phyloP scores from a whole-genome alignment of 2,888 invertebrate genomes.

The Notodonta dromedarius region DNA sequence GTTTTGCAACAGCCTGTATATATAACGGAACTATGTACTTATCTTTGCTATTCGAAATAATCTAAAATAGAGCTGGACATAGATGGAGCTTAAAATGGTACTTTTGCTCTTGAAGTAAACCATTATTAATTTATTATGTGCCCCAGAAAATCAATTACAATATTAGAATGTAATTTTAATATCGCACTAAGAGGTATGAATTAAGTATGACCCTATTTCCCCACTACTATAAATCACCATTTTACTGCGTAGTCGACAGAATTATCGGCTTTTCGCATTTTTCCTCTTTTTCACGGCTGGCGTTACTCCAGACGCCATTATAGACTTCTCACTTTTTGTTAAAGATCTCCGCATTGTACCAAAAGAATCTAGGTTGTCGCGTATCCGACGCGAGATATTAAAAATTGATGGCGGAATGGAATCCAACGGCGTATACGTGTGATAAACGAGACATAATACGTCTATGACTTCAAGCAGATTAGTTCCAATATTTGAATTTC shows the following conservation, averaged over 20 bases:
- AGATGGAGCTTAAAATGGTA: too few species aligned
- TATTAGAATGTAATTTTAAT: too few species aligned
- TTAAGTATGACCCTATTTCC: neutral
- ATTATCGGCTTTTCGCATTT: slow-evolving; percentile 6
- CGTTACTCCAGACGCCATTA: slow-evolving; percentile 15
- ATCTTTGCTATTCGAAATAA: too few species aligned
- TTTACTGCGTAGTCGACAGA: slow-evolving; percentile 1
- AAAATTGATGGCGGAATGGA: neutral
- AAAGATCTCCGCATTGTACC: slow-evolving; percentile 5
- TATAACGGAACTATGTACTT: too few species aligned
- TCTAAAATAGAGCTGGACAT: too few species aligned
- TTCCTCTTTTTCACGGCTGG: slow-evolving; percentile 7
- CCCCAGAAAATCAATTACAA: neutral
- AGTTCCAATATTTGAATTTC: too few species aligned
- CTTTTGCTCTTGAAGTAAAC: too few species aligned
- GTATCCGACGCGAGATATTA: slow-evolving; percentile 2
- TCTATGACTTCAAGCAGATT: too few species aligned
- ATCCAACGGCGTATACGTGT: too few species aligned
- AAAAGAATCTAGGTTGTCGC: slow-evolving; percentile 5
- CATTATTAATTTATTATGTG: too few species aligned
- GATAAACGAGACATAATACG: too few species aligned
- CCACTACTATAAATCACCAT: slow-evolving; percentile 1
- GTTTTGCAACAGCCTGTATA: too few species aligned
- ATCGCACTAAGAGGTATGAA: neutral
- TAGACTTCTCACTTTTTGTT: slow-evolving; percentile 15